Evolutionary conservation across 2,888 invertebrate species (phyloP).

Genomic region (Ptychoptera contaminata): DNA sequence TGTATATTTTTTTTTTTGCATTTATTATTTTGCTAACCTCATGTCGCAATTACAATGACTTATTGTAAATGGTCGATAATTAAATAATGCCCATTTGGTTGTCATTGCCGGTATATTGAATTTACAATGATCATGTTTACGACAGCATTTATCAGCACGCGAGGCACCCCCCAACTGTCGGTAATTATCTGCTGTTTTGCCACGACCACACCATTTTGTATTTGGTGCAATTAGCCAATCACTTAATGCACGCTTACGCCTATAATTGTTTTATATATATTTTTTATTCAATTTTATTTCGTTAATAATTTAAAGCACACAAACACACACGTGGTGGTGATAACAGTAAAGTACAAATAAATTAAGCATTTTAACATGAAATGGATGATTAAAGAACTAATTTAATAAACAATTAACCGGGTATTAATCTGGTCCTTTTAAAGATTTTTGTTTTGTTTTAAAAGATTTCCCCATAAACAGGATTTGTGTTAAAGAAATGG

Average conservation of each 20-base stretch:
- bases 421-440: no score
- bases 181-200: conserved; percentile 63
- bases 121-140: conserved; percentile 78
- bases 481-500: no score
- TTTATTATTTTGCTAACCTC: conserved; percentile 40
- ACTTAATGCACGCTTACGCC: conserved; percentile 22
- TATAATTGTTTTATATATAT: conserved; percentile 3
- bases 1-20: no score
- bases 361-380: no score
- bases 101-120: conserved; percentile 71
- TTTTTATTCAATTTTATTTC: no score
- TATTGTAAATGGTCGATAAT: conserved; percentile 77
- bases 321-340: background rate
- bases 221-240: conserved; percentile 72
- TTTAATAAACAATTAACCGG: no score
- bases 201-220: conserved; percentile 89
- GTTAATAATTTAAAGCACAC: conserved; percentile 1
- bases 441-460: no score
- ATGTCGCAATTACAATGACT: conserved; percentile 88
- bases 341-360: no score
- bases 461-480: no score
- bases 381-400: no score
- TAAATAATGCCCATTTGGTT: conserved; percentile 71
- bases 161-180: conserved; percentile 72
- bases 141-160: conserved; percentile 73